phyloP scores from a whole-genome alignment of 1,140 invertebrate species.

The Asobara japonica region DNA sequence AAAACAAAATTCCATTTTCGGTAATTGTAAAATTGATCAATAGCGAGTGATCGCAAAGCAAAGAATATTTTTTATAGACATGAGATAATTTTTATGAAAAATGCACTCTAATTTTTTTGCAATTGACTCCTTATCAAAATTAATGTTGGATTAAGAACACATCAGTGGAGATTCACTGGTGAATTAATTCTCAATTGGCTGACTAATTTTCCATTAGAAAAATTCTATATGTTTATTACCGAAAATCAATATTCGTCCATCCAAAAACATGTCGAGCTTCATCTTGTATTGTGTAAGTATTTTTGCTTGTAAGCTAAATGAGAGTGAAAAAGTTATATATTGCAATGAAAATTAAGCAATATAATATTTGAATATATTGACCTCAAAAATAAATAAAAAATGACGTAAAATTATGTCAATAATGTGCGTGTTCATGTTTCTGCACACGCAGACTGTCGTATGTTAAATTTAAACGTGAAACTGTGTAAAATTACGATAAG shows the following conservation, averaged over 20 bases:
- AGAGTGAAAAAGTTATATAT: conserved; percentile 7
- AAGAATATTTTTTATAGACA: no score
- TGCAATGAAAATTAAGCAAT: not conserved
- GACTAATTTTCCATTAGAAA: not conserved
- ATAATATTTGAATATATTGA: conserved; percentile 14
- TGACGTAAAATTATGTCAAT: conserved; percentile 30
- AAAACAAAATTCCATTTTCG: no score
- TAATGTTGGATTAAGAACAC: no score
- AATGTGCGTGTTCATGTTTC: conserved; percentile 45
- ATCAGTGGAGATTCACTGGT: not conserved
- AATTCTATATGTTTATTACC: not conserved
- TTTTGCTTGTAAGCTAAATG: conserved; percentile 18
- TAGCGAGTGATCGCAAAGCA: no score
- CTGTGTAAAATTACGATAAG: conserved; percentile 56
- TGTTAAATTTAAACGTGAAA: conserved; percentile 51
- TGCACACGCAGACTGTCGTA: conserved; percentile 44
- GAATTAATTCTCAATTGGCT: not conserved
- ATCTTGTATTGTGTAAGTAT: conserved; percentile 49
- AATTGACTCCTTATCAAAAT: no score
- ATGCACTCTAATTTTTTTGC: no score
- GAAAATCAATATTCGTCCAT: conserved; percentile 55
- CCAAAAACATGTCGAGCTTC: conserved; percentile 58
- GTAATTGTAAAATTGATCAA: no score
- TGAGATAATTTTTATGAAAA: no score
- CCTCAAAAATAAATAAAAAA: conserved; percentile 30